Evolutionary conservation across 2,888 invertebrate genomes (phyloP).

Genomic region (Drosophila paranaensis): DNA sequence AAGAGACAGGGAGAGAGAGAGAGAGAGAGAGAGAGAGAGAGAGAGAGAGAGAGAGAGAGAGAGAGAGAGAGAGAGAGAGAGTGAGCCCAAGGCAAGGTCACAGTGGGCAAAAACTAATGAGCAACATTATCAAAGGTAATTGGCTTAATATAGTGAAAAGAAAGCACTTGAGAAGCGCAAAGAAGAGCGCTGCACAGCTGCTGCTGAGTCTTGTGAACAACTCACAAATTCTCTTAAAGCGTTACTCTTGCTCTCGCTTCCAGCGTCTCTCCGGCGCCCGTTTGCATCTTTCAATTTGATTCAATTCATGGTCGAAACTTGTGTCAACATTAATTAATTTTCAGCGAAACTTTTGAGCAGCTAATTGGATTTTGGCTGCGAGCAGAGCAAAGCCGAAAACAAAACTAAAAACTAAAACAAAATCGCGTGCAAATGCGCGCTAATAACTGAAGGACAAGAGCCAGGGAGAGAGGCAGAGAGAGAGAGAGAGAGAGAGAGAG

Average conservation of each 20-base stretch:
- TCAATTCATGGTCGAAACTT: slow-evolving; percentile 57
- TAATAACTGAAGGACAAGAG: slow-evolving; percentile 63
- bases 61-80: too few species aligned
- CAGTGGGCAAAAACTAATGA: not conserved
- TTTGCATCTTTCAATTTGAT: slow-evolving; percentile 43
- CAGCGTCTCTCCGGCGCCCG: not conserved
- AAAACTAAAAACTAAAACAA: slow-evolving; percentile 50
- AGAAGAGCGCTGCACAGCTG: not conserved
- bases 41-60: too few species aligned
- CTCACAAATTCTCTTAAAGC: not conserved
- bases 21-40: not conserved
- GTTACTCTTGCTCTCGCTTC: too few species aligned
- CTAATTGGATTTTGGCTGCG: slow-evolving; percentile 80
- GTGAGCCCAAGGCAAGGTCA: not conserved
- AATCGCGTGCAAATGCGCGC: slow-evolving; percentile 75
- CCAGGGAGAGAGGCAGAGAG: slow-evolving; percentile 23
- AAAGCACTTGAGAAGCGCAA: not conserved
- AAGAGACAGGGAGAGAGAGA: too few species aligned
- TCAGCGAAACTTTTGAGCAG: slow-evolving; percentile 74
- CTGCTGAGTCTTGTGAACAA: not conserved
- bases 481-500: slow-evolving; percentile 15
- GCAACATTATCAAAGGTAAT: not conserved
- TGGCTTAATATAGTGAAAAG: not conserved
- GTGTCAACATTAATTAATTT: slow-evolving; percentile 80
- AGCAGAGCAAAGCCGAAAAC: slow-evolving; percentile 37